Percentiles rank a stretch among this genome's conserved stretches.
Conservation (phyloP, 2,888 invertebrate genomes). For the Hedya salicella region DNA sequence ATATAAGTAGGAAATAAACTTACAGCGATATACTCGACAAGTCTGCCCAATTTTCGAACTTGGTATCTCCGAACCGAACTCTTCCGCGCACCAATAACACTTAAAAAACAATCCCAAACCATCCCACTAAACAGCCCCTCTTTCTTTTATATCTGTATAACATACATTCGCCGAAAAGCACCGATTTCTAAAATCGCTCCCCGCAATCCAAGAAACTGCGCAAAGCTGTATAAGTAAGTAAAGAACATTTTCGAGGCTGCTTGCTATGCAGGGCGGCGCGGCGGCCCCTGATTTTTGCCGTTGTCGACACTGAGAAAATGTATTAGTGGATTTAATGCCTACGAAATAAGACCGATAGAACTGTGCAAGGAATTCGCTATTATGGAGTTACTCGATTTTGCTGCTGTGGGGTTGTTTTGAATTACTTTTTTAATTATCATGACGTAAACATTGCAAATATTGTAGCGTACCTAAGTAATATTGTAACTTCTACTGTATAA, state of each 20-base stretch:
- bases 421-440: conserved; percentile 6
- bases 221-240: conserved; percentile 48
- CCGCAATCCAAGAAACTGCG: conserved; percentile 50
- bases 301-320: conserved; percentile 79
- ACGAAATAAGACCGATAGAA: conserved; percentile 68
- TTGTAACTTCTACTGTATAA: too few species aligned
- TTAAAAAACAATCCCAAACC: conserved; percentile 1
- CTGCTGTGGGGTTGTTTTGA: conserved; percentile 42
- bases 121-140: background rate
- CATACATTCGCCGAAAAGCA: conserved; percentile 20
- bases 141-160: background rate
- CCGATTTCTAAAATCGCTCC: conserved; percentile 42
- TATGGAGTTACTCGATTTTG: conserved; percentile 50
- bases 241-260: conserved; percentile 60
- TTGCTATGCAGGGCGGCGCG: conserved; percentile 79
- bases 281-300: conserved; percentile 79
- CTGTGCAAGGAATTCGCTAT: conserved; percentile 74
- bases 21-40: too few species aligned
- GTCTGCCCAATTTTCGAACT: background rate
- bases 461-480: too few species aligned
- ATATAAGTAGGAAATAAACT: too few species aligned
- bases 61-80: background rate
- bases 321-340: conserved; percentile 80
- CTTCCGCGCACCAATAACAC: conserved; percentile 5
- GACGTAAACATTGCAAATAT: background rate